Evolutionary conservation across 2,113 vertebrate species (phyloP).

Genomic region (Eublepharis macularius): DNA sequence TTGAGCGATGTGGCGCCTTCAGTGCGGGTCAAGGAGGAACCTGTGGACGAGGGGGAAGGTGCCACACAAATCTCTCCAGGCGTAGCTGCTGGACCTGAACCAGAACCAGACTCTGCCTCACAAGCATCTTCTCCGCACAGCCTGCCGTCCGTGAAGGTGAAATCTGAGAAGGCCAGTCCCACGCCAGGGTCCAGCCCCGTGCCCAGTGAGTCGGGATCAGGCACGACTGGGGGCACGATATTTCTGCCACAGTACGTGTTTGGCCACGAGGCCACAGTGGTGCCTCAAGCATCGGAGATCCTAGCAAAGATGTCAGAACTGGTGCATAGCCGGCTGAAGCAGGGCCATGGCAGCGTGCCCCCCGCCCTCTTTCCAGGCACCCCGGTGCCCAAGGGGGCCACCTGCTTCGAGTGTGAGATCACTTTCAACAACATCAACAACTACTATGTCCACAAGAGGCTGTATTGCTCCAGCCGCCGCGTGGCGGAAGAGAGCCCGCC

Average conservation of each 20-base stretch:
- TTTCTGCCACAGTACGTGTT: conserved; percentile 90
- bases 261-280: conserved; percentile 82
- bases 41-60: conserved; percentile 63
- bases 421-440: conserved; percentile 98
- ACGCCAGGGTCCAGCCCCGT: conserved; percentile 90
- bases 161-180: conserved; percentile 88
- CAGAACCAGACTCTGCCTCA: conserved; percentile 56
- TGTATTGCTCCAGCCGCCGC: conserved; percentile 94
- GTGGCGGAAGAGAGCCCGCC: conserved; percentile 74
- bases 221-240: conserved; percentile 78
- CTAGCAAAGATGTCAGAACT: conserved; percentile 98
- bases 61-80: conserved; percentile 20
- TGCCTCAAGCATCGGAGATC: conserved; percentile 94
- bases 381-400: conserved; percentile 86
- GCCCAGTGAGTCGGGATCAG: conserved; percentile 75
- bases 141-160: conserved; percentile 76
- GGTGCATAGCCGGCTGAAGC: conserved; percentile 93
- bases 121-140: conserved; percentile 80
- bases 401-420: conserved; percentile 96
- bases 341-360: conserved; percentile 74
- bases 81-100: conserved; percentile 16
- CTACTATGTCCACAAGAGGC: conserved; percentile 96
- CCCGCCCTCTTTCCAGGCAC: conserved; percentile 64
- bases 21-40: conserved; percentile 85
- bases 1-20: conserved; percentile 17